A percentile compares a stretch with the other conserved stretches of the same genome.
phyloP scores from a whole-genome alignment of 2,888 invertebrate species.

The Ptychoptera contaminata region DNA sequence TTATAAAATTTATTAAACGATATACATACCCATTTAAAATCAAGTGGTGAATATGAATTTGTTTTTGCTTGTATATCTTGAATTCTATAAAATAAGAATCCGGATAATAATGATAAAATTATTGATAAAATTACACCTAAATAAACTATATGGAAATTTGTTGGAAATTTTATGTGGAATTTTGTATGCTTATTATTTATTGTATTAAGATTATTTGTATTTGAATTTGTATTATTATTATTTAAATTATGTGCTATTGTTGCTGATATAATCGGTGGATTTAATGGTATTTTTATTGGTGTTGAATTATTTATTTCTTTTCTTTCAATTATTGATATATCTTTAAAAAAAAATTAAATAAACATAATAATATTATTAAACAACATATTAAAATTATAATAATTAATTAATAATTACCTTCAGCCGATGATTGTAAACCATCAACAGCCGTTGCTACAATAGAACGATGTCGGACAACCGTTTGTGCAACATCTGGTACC shows the following conservation, averaged over 20 bases:
- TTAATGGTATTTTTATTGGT: background rate
- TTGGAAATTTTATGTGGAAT: constrained; percentile 20
- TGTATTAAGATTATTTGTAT: background rate
- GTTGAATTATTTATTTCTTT: background rate
- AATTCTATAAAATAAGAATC: constrained; percentile 28
- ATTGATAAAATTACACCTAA: constrained; percentile 24
- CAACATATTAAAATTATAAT: background rate
- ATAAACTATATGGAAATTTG: constrained; percentile 26
- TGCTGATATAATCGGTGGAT: background rate
- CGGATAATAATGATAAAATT: constrained; percentile 25
- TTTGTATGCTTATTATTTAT: constrained; percentile 1
- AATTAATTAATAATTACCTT: background rate
- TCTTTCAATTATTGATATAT: no score
- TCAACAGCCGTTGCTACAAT: background rate
- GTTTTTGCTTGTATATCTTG: constrained; percentile 29
- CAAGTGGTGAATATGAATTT: constrained; percentile 24
- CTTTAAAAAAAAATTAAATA: no score
- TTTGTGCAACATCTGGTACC: constrained; percentile 15
- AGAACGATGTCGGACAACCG: constrained; percentile 8
- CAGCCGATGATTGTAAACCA: background rate
- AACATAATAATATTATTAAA: no score
- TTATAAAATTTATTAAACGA: background rate
- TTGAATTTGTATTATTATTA: constrained; percentile 1
- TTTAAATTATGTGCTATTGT: constrained; percentile 2
- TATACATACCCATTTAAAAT: constrained; percentile 26